These are phyloP conservation scores for Phoeniculus purpureus DNA, from an alignment of 2,797 vertebrate genomes.

Conservation along the genomic window DNA sequence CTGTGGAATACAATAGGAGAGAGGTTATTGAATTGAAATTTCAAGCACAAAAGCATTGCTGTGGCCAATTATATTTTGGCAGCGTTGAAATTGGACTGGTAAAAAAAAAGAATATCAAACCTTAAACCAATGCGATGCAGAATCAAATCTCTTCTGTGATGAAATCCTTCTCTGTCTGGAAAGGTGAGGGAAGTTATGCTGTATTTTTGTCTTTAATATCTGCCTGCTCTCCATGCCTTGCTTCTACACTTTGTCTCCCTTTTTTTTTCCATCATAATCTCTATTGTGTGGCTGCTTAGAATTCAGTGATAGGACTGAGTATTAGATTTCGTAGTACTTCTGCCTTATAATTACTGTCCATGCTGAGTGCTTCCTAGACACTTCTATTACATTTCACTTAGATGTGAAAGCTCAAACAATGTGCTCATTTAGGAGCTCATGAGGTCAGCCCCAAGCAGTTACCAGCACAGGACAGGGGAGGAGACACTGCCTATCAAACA, in stretches of 20 bases:
- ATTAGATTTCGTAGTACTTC: background rate
- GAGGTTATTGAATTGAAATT: slow-evolving; percentile 67
- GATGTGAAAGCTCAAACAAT: background rate
- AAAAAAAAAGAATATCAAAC: slow-evolving; percentile 9
- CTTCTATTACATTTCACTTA: background rate
- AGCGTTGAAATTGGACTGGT: slow-evolving; percentile 50
- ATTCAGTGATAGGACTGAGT: background rate
- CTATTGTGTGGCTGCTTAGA: background rate
- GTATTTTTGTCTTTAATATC: slow-evolving; percentile 19
- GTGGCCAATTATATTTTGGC: slow-evolving; percentile 55
- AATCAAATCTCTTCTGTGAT: slow-evolving; percentile 26
- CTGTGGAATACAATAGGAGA: slow-evolving; percentile 61
- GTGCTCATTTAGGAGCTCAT: background rate
- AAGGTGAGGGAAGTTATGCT: slow-evolving; percentile 1
- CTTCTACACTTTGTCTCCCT: background rate
- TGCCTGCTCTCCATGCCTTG: background rate
- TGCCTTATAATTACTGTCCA: background rate
- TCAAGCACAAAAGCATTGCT: slow-evolving; percentile 41
- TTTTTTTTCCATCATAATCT: background rate
- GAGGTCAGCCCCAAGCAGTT: background rate
- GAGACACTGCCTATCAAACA: background rate
- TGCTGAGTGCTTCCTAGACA: background rate
- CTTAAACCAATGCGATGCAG: background rate
- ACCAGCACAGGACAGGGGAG: background rate
- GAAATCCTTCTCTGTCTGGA: slow-evolving; percentile 38